phyloP scores from a whole-genome alignment of 2,797 vertebrate genomes.

The Enteromius anoplus region DNA sequence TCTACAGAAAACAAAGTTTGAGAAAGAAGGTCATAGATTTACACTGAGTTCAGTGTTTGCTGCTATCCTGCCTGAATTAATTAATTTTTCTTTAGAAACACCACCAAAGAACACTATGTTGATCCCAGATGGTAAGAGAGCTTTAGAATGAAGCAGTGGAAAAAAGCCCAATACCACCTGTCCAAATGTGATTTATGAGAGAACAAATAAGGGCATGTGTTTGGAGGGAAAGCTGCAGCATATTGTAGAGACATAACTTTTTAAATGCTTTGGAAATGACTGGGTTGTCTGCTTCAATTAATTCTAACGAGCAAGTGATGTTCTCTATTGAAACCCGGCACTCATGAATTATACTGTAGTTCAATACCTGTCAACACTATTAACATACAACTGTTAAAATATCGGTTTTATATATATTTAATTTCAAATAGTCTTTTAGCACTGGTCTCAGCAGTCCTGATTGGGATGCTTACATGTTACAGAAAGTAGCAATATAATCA shows the following conservation, averaged over 20 bases:
- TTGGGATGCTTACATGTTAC: background rate
- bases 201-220: conserved; percentile 42
- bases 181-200: conserved; percentile 48
- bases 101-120: conserved; percentile 21
- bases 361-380: conserved; percentile 21
- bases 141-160: conserved; percentile 4
- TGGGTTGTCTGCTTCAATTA: conserved; percentile 41
- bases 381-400: conserved; percentile 30
- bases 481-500: background rate
- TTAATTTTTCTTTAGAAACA: conserved; percentile 18
- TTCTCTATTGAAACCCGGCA: conserved; percentile 33
- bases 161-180: conserved; percentile 30
- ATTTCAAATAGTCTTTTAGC: background rate
- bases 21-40: conserved; percentile 10
- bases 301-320: conserved; percentile 24
- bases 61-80: conserved; percentile 13
- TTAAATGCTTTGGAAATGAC: background rate
- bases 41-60: background rate
- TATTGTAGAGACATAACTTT: conserved; percentile 9
- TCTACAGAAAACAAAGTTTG: conserved; percentile 58
- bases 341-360: conserved; percentile 42
- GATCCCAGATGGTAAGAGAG: conserved; percentile 45
- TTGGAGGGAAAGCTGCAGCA: conserved; percentile 37
- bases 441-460: background rate
- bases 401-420: background rate